Base-by-base conservation (phyloP, 1,140 invertebrate genomes). In the Lutraria rhynchaena region DNA sequence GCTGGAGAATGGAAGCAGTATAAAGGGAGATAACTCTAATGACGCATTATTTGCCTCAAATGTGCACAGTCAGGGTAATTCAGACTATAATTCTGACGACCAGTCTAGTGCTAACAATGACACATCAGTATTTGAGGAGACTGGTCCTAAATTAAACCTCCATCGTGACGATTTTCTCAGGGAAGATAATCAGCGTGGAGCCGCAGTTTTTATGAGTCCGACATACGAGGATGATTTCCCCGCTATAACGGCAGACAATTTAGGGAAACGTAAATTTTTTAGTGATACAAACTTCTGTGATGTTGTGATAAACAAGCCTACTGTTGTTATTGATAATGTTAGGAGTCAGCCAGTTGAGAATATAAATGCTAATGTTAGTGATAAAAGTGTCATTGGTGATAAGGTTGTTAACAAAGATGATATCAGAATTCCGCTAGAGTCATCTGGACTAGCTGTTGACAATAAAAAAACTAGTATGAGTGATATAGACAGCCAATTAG, bases 171-270 rank as follows among this genome's bases (percentile, higher is more conserved):
- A 70, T 49, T 22, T 46, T 7, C 53, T 69, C 63, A 69, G 76
- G 63, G 76, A 24, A 22, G 19, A 24, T 75, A 35, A 55, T 33
- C 63, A 41, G 31, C 46, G 29, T 76, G 58, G 65, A 46, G 35
- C 31, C 63, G 63, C 55, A 2, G 0, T 29, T 3, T 24, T 46
- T 33, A 41, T 57, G 15, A 58, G 27, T 33, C 49, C 60, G 19
- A 80, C 67, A 35, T 80, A 80, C 60, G 76, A 80, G 24, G 37
- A 31, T 3, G 76, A 80, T 67, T 80, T 80, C 51, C 63, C 76
- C 17, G 63, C 75, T 24, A 65, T 77, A 44, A 37, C 15, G 27
- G n/a, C 51, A 33, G 24, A 33, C 24, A 60, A 27, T 31, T 33
- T 0, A n/a, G 46, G 46, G 24, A 69, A 27, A 15, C 29, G n/a